Conservation (phyloP, 1,140 invertebrate genomes). For the Wiebesia pumilae region DNA sequence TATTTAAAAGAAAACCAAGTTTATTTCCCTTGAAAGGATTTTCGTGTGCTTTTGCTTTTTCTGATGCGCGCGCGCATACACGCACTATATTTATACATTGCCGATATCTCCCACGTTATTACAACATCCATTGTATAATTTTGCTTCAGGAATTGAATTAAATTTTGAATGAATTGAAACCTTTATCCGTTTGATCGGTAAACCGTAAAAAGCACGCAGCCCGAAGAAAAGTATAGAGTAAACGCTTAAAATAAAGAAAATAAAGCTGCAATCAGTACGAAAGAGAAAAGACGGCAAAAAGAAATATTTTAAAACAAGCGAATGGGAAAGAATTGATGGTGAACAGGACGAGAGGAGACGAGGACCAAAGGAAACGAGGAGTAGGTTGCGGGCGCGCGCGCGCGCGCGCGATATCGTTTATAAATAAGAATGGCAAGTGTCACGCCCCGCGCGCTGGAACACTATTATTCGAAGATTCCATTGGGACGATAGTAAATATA, state of each 20-base stretch:
- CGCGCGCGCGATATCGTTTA: conserved; percentile 52
- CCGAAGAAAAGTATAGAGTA: conserved; percentile 24
- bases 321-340: conserved; percentile 18
- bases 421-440: conserved; percentile 62
- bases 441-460: conserved; percentile 60
- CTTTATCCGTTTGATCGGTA: neutral
- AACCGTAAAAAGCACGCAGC: neutral
- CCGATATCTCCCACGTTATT: conserved; percentile 24
- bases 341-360: conserved; percentile 5
- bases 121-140: conserved; percentile 42
- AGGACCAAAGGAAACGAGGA: neutral
- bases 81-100: conserved; percentile 27
- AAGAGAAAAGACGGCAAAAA: conserved; percentile 21
- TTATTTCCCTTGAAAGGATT: neutral
- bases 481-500: conserved; percentile 58
- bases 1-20: neutral
- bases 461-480: conserved; percentile 62
- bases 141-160: conserved; percentile 42
- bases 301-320: conserved; percentile 25
- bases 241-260: neutral
- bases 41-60: conserved; percentile 11
- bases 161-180: conserved; percentile 45
- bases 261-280: neutral
- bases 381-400: neutral
- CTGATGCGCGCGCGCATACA: neutral